Evolutionary conservation across 2,797 vertebrate species (phyloP).

Genomic region (Emydoidea blandingii): DNA sequence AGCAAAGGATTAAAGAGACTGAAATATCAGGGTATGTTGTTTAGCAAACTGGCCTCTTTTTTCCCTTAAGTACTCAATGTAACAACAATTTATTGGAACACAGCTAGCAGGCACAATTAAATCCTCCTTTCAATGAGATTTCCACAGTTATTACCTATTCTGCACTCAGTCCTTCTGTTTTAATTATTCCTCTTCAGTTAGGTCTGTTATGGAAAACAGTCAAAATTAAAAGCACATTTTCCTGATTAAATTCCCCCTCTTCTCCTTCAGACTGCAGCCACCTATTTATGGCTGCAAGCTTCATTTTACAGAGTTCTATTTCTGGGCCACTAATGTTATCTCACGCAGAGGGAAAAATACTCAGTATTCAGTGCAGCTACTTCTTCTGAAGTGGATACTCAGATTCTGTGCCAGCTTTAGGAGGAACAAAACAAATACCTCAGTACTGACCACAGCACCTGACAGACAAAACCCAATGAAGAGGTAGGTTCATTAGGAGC

Average conservation of each 20-base stretch:
- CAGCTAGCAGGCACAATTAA: constrained; percentile 53
- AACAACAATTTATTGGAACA: constrained; percentile 3
- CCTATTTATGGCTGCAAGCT: constrained; percentile 68
- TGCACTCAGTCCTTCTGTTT: constrained; percentile 61
- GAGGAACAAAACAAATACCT: constrained; percentile 14
- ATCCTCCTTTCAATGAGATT: constrained; percentile 32
- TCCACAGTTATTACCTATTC: constrained; percentile 30
- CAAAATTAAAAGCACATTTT: constrained; percentile 77
- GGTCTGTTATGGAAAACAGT: constrained; percentile 43
- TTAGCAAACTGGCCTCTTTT: not conserved
- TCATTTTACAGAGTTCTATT: constrained; percentile 72
- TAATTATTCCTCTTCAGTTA: constrained; percentile 66
- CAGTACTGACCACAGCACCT: not conserved
- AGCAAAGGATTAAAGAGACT: not conserved
- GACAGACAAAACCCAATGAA: not conserved
- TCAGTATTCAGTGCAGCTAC: constrained; percentile 35
- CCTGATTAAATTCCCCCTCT: constrained; percentile 71
- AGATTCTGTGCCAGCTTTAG: not conserved
- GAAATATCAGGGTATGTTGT: not conserved
- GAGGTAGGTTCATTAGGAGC: not conserved
- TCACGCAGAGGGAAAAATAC: constrained; percentile 51
- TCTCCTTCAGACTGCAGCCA: constrained; percentile 60
- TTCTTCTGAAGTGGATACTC: constrained; percentile 28
- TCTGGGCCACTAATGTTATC: constrained; percentile 42
- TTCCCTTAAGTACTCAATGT: not conserved